These are phyloP conservation scores for Salarias fasciatus DNA, from an alignment of 2,797 vertebrate species.

Conservation along the genomic window DNA sequence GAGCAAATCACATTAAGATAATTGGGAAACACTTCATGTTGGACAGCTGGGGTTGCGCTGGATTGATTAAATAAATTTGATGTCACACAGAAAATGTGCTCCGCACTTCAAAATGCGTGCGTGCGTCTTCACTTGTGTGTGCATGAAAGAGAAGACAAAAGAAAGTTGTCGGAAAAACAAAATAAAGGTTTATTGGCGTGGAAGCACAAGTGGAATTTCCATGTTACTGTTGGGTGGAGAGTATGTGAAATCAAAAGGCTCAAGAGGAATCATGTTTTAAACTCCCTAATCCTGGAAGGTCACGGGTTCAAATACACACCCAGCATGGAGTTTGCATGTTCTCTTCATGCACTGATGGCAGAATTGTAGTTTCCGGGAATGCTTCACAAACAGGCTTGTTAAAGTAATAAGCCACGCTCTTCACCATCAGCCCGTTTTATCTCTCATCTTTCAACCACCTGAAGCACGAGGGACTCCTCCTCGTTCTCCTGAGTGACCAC, in stretches of 20 bases:
- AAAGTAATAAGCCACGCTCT: slow-evolving; percentile 17
- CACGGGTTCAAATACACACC: no score
- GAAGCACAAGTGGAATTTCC: no score
- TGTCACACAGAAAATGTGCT: slow-evolving; percentile 62
- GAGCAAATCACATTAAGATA: slow-evolving; percentile 79
- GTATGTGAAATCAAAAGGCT: no score
- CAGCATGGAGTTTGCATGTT: no score
- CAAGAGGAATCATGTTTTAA: no score
- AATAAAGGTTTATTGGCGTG: slow-evolving; percentile 17
- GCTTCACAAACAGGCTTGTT: neutral
- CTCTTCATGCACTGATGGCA: no score
- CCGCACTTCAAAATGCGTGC: slow-evolving; percentile 25
- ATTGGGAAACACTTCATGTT: slow-evolving; percentile 77
- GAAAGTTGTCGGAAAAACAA: slow-evolving; percentile 16
- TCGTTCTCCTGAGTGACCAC: slow-evolving; percentile 49
- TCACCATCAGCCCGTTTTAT: neutral
- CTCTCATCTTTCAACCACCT: neutral
- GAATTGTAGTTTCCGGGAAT: slow-evolving; percentile 2
- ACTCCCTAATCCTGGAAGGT: no score
- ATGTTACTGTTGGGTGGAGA: no score
- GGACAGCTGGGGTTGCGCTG: slow-evolving; percentile 73
- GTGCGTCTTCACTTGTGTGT: slow-evolving; percentile 4
- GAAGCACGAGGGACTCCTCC: neutral
- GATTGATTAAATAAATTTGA: slow-evolving; percentile 77
- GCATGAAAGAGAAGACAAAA: slow-evolving; percentile 15